Base-by-base conservation (phyloP, 2,113 vertebrate genomes). In the Tretioscincus oriximinensis region DNA sequence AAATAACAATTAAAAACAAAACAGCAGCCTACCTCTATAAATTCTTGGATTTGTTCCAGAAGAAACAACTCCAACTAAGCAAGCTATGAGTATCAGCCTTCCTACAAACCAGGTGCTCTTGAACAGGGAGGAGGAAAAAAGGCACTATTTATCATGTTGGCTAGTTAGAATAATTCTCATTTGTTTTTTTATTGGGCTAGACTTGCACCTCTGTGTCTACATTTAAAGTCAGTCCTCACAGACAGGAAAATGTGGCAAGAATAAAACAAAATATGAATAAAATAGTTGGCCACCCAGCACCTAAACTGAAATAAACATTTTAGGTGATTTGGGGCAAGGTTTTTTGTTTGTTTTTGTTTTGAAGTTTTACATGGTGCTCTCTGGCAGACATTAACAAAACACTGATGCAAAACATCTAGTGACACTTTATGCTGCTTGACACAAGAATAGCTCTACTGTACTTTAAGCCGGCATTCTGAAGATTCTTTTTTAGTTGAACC, bases 11-110 rank as follows among this genome's bases (percentile, higher is more conserved):
- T 26, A 76, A 68, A 87, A 82, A 22, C 58, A 73, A 84, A 51
- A 69, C 61, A 60, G 60, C 54, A 81, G 58, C 28, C 51, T 28
- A 79, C 71, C 75, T 81, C 77, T 80, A 88, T 79, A 85, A 90
- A 89, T 58, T 54, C 64, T 74, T 84, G 68, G 74, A 83, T 65
- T 61, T 47, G n/a, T 87, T 88, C 67, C 77, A 81, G 61, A 10
- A 90, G 80, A 88, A 86, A 90, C 28, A 86, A 85, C 78, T 31
- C 66, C 79, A 81, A 29, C 5, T 80, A 77, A 41, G 47, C 66
- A 9, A 66, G n/a, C 28, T 70, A 16, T 51, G 54, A 10, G 41
- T 28, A 54, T 28, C 45, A 69, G 58, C 29, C 65, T 45, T 69
- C 70, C 41, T 28, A 54, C 64, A 28, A 80, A 20, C 54, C 77